Evolutionary conservation across 2,113 vertebrate species (phyloP).

Genomic region (Phaethornis superciliosus): DNA sequence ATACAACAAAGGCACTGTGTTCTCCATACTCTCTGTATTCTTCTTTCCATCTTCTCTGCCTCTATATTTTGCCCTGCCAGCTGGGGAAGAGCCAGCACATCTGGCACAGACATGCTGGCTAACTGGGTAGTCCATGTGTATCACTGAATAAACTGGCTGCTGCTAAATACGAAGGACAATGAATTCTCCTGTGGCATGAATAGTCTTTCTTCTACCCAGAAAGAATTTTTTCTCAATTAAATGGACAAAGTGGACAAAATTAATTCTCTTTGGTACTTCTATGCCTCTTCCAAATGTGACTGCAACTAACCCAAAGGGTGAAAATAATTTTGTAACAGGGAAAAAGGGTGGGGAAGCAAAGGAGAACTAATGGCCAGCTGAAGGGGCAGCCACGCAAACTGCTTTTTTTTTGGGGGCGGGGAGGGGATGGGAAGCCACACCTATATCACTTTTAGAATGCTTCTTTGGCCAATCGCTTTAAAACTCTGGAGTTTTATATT

Average conservation of each 20-base stretch:
- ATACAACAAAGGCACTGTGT: not conserved
- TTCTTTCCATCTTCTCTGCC: not conserved
- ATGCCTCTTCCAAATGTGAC: not conserved
- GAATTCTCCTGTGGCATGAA: not conserved
- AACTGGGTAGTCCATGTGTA: not conserved
- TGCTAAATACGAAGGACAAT: not conserved
- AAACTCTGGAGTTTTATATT: not conserved
- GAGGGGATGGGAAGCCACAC: not conserved
- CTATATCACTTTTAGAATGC: not conserved
- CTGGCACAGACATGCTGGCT: not conserved
- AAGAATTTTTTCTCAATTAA: not conserved
- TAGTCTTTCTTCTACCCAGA: not conserved
- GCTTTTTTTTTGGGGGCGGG: too few species aligned
- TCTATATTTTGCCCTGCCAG: slow-evolving; percentile 15
- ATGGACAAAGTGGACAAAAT: not conserved
- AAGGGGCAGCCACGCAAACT: not conserved
- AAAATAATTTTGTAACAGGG: not conserved
- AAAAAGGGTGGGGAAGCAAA: not conserved
- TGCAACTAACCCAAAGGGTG: not conserved
- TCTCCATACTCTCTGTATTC: not conserved
- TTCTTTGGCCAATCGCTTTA: not conserved
- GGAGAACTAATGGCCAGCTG: not conserved
- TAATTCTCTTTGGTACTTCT: not conserved
- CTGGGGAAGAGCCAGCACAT: slow-evolving; percentile 13
- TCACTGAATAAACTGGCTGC: not conserved